phyloP scores from a whole-genome alignment of 1,140 invertebrate genomes.

The Polyergus mexicanus region DNA sequence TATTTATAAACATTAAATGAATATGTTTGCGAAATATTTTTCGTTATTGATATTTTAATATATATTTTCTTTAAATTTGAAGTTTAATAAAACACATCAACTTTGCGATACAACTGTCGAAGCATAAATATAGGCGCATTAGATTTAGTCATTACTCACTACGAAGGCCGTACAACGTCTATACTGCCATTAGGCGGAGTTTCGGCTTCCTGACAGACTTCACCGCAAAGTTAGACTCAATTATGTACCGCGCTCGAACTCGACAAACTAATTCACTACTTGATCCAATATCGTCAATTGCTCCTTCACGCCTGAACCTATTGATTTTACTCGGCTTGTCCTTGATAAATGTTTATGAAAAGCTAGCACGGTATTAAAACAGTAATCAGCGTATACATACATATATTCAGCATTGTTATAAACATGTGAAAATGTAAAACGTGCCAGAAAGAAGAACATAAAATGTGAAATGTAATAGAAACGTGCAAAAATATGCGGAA shows the following conservation, averaged over 20 bases:
- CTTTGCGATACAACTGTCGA: neutral
- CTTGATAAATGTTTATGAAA: conserved; percentile 43
- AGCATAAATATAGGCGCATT: conserved; percentile 35
- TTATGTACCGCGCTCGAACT: conserved; percentile 65
- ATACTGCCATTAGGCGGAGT: conserved; percentile 38
- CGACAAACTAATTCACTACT: conserved; percentile 67
- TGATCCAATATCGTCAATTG: conserved; percentile 69
- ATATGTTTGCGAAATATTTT: neutral
- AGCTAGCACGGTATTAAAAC: conserved; percentile 12
- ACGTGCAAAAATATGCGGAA: conserved; percentile 20
- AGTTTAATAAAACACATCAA: conserved; percentile 18
- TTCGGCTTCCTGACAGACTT: conserved; percentile 57
- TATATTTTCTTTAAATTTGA: neutral
- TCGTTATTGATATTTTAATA: neutral
- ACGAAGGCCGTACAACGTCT: conserved; percentile 39
- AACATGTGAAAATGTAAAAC: neutral
- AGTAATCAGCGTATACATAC: neutral
- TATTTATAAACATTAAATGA: neutral
- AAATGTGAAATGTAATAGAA: conserved; percentile 4
- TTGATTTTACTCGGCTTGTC: conserved; percentile 38
- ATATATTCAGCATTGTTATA: neutral
- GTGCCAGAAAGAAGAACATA: neutral
- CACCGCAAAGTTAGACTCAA: conserved; percentile 47
- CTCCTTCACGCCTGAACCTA: conserved; percentile 52
- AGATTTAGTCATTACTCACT: conserved; percentile 56